These are phyloP conservation scores for Drosophila differens DNA, from an alignment of 2,888 invertebrate genomes.

Conservation along the genomic window DNA sequence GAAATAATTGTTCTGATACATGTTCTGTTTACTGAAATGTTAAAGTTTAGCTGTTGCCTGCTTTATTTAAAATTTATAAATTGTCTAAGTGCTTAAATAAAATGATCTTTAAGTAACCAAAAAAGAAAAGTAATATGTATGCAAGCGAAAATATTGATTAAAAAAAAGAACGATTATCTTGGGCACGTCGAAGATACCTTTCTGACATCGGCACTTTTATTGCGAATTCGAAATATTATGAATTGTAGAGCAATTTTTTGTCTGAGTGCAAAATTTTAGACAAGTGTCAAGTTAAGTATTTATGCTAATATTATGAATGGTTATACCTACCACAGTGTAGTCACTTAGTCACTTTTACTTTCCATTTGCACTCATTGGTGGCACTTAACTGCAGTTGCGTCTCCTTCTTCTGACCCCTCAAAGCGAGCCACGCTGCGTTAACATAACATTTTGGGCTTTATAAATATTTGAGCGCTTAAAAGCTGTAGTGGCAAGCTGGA, in stretches of 20 bases:
- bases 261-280: background rate
- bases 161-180: background rate
- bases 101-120: background rate
- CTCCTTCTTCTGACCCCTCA: background rate
- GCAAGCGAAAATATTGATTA: background rate
- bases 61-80: background rate
- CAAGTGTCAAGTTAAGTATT: background rate
- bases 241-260: background rate
- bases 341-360: conserved; percentile 46
- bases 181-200: background rate
- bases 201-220: background rate
- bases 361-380: conserved; percentile 61
- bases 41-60: no score
- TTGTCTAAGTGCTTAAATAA: background rate
- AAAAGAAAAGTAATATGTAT: rapidly evolving
- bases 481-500: conserved; percentile 48
- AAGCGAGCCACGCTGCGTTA: conserved; percentile 50
- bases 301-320: conserved; percentile 13
- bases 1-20: no score
- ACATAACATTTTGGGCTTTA: conserved; percentile 67
- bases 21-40: no score
- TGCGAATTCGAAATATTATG: background rate
- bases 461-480: conserved; percentile 76
- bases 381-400: conserved; percentile 54
- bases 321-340: conserved; percentile 23